Evolutionary conservation across 2,113 vertebrate genomes (phyloP), one percentile per base, ranked within the genome.

Genomic region (Gila orcuttii): DNA sequence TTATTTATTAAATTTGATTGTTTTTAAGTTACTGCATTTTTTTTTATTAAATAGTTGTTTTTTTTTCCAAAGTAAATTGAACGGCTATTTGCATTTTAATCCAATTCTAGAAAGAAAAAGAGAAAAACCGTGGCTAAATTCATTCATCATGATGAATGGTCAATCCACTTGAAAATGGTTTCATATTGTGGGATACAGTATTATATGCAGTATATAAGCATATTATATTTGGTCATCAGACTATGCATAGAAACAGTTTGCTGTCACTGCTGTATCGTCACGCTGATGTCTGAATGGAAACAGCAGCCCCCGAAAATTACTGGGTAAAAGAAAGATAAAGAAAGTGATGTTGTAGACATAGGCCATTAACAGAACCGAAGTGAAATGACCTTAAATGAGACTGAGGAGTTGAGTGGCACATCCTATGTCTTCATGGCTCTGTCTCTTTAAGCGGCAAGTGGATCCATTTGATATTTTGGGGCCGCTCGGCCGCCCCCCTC

Each of bases 391-490:
- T 89, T 89, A 87, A 89, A 85, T 89, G 86, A 89, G 83, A 7
- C 45, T 17, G 83, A 87, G 83, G 71, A 87, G 71, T 87, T 60
- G 33, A 85, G 79, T 68, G 79, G 83, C 86, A 89, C 88, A 89
- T 87, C 73, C 74, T 42, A 31, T 39, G 42, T 57, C 47, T 68
- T 52, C 7, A 23, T 21, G 50, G 31, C 88, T 73, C 84, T 86
- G 87, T 89, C 55, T 66, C 87, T 89, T 89, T 86, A 88, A 88
- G 77, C 82, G 28, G 39, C 86, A 89, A 84, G 90, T 93, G 90
- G 88, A 93, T 93, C 89, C 87, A 78, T 93, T 93, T 93, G 90
- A 92, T 93, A 90, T 93, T 91, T 92, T 75, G 81, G 89, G 85
- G 88, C 89, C 47, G 88, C 81, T n/a, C 90, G 66, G 82, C 45